These are phyloP conservation scores for Porites evermanni DNA, from an alignment of 92 coral and sea anemone genomes.

Conservation along the genomic window DNA sequence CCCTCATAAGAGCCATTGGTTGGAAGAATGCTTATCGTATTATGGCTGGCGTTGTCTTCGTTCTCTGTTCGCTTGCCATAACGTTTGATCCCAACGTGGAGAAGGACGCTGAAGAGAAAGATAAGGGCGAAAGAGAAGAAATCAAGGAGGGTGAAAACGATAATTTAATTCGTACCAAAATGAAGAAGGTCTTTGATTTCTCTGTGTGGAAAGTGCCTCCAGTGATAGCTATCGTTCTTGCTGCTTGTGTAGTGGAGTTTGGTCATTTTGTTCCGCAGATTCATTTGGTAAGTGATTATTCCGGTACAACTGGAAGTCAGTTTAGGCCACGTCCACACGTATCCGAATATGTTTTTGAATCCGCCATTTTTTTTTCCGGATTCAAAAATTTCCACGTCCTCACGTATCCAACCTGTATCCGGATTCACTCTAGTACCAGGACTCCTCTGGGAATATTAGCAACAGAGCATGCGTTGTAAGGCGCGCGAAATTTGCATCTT, in stretches of 20 bases:
- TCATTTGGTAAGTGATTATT: constrained; percentile 2
- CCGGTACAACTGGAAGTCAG: too few relatives aligned
- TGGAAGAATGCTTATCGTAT: constrained; percentile 57
- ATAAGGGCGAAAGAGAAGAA: neutral
- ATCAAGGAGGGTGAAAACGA: constrained; percentile 47
- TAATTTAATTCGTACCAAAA: constrained; percentile 12
- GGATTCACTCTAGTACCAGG: too few relatives aligned
- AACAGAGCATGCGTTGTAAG: too few relatives aligned
- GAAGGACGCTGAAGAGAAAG: neutral
- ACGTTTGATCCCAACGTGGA: constrained; percentile 57
- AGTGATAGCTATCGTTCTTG: constrained; percentile 1
- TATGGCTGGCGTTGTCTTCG: constrained; percentile 30
- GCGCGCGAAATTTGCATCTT: too few relatives aligned
- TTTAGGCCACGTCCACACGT: too few relatives aligned
- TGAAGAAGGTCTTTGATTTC: neutral
- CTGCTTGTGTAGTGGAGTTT: constrained; percentile 17
- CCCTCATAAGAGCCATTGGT: constrained; percentile 34
- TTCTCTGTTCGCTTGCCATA: constrained; percentile 26
- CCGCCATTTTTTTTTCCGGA: too few relatives aligned
- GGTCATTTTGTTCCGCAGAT: constrained; percentile 39
- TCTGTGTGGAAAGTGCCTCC: constrained; percentile 38
- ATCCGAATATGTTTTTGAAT: too few relatives aligned
- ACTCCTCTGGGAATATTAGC: too few relatives aligned
- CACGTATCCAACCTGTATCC: too few relatives aligned
- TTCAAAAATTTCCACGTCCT: too few relatives aligned